Evolutionary conservation across 2,888 invertebrate genomes (phyloP), one percentile per base, ranked within the genome.

Genomic region (Syritta pipiens): DNA sequence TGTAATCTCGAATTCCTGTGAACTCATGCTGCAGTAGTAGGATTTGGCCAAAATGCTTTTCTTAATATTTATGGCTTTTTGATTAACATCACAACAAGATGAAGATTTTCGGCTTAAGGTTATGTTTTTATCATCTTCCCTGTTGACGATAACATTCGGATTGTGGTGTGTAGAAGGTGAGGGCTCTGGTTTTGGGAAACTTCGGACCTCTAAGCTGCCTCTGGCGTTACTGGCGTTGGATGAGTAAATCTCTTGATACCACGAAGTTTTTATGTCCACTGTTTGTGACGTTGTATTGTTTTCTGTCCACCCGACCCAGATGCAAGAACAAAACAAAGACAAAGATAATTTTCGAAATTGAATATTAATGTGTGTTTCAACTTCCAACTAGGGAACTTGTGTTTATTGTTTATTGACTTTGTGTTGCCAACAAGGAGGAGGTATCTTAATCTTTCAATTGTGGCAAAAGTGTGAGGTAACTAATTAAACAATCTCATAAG

Each of bases 31-130:
- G 65, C 65, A 71, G 32, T 53, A 67, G 40, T 60, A 59, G 42
- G 77, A 48, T 44, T 67, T 72, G 20, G 60, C 65, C 48, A 77
- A 53, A 77, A 65, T 44, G 60, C 60, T 72, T 49, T 77, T 65
- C 65, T 65, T 72, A 60, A 63, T 72, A 67, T 72, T 67, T 65
- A 71, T 65, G 55, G 65, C 67, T 30, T 72, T 67, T 67, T 65
- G 77, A 60, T 72, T 60, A 77, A 65, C 53, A 49, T 71, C 65
- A 48, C 65, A 60, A 48, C 37, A 59, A 48, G 65, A 67, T 42
- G 42, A 22, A 51, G 72, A 48, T 60, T 48, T 65, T 48, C 42
- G 59, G 53, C 72, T 72, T 65, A 46, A 28, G 65, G 72, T 9
- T 48, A 72, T 42, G 46, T 48, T 77, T 77, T 55, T 65, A 65